Evolutionary conservation across 2,888 invertebrate genomes (phyloP), one percentile per base, ranked within the genome.

Genomic region (Eupeodes luniger): DNA sequence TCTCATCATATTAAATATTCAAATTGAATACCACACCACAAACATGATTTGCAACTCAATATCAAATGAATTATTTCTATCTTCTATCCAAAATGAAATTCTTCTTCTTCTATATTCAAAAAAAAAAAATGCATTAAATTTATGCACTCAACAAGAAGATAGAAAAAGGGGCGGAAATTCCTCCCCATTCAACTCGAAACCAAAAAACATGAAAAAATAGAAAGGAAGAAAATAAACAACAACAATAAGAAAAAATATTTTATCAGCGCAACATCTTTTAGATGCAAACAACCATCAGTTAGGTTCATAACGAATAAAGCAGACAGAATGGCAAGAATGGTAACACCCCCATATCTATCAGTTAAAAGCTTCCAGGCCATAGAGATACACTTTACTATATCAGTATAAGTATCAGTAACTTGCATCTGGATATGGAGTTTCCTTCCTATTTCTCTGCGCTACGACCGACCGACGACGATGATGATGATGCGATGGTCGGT

Each of bases 341-440:
- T 66, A 88, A 85, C 88, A 88, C 88, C 88, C 85, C 69, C 85
- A 75, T 70, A 70, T 81, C 85, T 75, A 88, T 88, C 85, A 88
- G 81, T 66, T 66, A 70, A 84, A 81, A 81, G 81, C 85, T 88
- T 85, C 85, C 69, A 88, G 88, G 78, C 78, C 78, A 85, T 88
- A 81, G 85, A 59, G 72, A 72, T 72, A 84, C 88, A 88, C 81
- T 88, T 81, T 78, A 55, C 85, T 84, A 77, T 84, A 85, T 85
- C 27, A 27, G 27, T 27, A 27, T 3, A 27, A 27, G 9, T 9
- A 40, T 40, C 88, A 70, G 75, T 59, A 51, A 57, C 84, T 75
- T 75, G 16, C 88, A 88, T 88, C 85, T 88, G 81, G 67, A 83
- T 62, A 83, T 62, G 72, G 66, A 66, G 55, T 16, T 70, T 49